Evolutionary conservation across 2,888 invertebrate genomes (phyloP), one percentile per base, ranked within the genome.

Genomic region (Griposia aprilina): DNA sequence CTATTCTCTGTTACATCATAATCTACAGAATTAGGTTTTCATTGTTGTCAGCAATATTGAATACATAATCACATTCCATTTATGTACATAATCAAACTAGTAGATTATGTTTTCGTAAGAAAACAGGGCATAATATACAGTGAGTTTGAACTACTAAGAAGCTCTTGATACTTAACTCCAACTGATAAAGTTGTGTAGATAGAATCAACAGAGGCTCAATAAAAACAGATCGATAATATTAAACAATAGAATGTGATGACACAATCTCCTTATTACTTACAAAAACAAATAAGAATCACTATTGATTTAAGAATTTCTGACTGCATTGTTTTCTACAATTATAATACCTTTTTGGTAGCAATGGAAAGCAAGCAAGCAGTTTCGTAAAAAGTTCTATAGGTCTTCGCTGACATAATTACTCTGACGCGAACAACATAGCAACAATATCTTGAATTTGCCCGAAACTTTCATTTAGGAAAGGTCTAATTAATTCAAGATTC

Each of bases 391-490:
- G 26, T 48, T 48, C 20, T 11, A 66, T 48, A 45, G 6, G 13
- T 26, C 0, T 48, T 67, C 26, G 10, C n/a, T n/a, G 10, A 65
- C 17, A 10, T 41, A 41, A 45, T 65, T 17, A 1, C n/a, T 41
- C n/a, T 20, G 45, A 10, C 41, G 17, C 45, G 3, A 48, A 48
- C 45, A 66, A 66, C 20, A 66, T 1, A 66, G 66, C 11, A 26
- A 26, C 26, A n/a, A 17, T 36, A 15, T 26, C 20, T 57, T 20
- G 7, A 7, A 17, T 11, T 45, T 48, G 26, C 20, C 1, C 4
- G 7, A 13, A 60, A 45, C 41, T 66, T 67, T 74, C 55, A 74
- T 48, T 52, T 23, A 63, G 50, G 20, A 15, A 50, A 70, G 26
- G 2, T 59, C 41, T 41, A 8, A 41, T 57, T 57, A 20, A 69